These are phyloP conservation scores for Leptocoma aspasia DNA, from an alignment of 2,113 vertebrate species.

Conservation along the genomic window DNA sequence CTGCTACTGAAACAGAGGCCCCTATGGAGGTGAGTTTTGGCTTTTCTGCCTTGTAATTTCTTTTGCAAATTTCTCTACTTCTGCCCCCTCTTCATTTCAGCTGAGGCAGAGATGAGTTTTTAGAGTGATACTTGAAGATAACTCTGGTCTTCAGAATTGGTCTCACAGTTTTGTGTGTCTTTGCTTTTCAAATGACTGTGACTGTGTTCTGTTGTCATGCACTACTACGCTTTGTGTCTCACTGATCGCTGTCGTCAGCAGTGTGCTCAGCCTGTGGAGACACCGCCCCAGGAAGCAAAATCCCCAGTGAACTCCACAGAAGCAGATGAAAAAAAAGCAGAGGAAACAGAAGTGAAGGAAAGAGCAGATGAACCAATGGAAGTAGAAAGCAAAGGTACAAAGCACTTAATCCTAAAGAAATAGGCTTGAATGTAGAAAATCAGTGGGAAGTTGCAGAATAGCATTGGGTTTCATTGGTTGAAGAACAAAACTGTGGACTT, in stretches of 20 bases:
- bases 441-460: background rate
- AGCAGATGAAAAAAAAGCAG: slow-evolving; percentile 74
- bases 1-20: slow-evolving; percentile 59
- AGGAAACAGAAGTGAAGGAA: slow-evolving; percentile 77
- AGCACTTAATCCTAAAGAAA: background rate
- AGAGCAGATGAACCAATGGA: slow-evolving; percentile 83
- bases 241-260: slow-evolving; percentile 12
- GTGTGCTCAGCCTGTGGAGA: slow-evolving; percentile 60
- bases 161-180: background rate
- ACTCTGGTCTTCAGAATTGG: background rate
- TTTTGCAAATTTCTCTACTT: background rate
- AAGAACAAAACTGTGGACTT: background rate
- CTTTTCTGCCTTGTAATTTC: background rate
- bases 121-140: background rate
- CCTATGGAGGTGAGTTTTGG: slow-evolving; percentile 66
- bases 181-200: background rate
- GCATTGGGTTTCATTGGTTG: background rate
- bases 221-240: background rate
- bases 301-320: slow-evolving; percentile 65
- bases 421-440: background rate
- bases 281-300: slow-evolving; percentile 68
- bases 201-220: background rate
- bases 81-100: background rate
- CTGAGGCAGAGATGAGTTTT: background rate
- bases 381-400: slow-evolving; percentile 80